Conservation (phyloP, 2,888 invertebrate genomes). For the Philopedon plagiatum region DNA sequence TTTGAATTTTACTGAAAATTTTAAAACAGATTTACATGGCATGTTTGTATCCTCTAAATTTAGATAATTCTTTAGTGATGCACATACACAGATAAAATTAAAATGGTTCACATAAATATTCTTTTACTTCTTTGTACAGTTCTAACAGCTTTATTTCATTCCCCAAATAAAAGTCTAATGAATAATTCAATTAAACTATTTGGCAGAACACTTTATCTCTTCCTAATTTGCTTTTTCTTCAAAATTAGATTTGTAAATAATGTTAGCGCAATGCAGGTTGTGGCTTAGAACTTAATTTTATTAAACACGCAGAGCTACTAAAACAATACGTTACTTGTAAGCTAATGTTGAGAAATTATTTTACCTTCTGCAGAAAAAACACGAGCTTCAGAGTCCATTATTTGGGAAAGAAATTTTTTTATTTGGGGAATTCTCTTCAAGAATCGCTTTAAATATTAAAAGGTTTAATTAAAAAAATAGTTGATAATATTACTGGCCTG, state of each 20-base stretch:
- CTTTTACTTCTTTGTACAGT: background rate
- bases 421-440: no score
- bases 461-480: no score
- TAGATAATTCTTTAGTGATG: no score
- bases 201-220: conserved; percentile 6
- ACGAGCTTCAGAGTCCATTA: no score
- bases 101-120: no score
- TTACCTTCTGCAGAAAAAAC: background rate
- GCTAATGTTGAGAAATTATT: conserved; percentile 10
- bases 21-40: no score
- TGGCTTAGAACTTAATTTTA: conserved; percentile 26
- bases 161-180: background rate
- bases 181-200: conserved; percentile 9
- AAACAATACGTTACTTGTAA: conserved; percentile 25
- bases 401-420: background rate
- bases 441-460: no score
- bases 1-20: no score
- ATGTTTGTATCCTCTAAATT: no score
- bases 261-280: conserved; percentile 19
- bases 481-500: no score
- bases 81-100: no score
- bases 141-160: background rate
- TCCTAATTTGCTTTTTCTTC: background rate
- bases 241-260: conserved; percentile 12
- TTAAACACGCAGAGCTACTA: conserved; percentile 38